Percentiles rank a stretch among this genome's conserved stretches.
Conservation (phyloP, 2,888 invertebrate genomes). For the Synanthedon tipuliformis region DNA sequence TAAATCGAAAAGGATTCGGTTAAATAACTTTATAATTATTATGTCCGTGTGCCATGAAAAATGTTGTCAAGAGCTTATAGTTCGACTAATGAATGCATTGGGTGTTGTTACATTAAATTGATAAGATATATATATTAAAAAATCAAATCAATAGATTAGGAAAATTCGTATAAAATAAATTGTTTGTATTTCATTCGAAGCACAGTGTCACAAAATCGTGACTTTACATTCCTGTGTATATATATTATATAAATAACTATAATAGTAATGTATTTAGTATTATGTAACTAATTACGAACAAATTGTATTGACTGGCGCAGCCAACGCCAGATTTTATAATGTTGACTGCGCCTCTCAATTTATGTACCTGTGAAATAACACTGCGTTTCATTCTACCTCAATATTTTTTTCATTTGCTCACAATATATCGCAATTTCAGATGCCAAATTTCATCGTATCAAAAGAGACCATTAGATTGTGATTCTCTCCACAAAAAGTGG, state of each 20-base stretch:
- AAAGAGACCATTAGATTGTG: too few relatives aligned
- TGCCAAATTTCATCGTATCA: background rate
- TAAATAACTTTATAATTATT: too few relatives aligned
- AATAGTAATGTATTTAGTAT: conserved; percentile 1
- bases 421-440: background rate
- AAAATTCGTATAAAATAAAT: background rate
- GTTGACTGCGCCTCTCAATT: too few relatives aligned
- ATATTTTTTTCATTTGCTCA: background rate
- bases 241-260: conserved; percentile 2
- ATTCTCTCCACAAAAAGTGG: background rate
- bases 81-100: background rate
- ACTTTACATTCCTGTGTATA: conserved; percentile 1
- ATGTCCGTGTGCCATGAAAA: background rate
- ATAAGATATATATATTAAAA: background rate
- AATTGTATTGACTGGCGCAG: too few relatives aligned
- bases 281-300: background rate
- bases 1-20: too few relatives aligned
- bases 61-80: background rate
- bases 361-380: background rate
- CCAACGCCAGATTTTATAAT: too few relatives aligned
- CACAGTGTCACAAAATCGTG: conserved; percentile 7
- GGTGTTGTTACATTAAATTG: background rate
- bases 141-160: background rate
- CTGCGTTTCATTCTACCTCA: conserved; percentile 13
- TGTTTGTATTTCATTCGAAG: background rate